Evolutionary conservation across 2,113 vertebrate species (phyloP).

Genomic region (Arothron firmamentum): DNA sequence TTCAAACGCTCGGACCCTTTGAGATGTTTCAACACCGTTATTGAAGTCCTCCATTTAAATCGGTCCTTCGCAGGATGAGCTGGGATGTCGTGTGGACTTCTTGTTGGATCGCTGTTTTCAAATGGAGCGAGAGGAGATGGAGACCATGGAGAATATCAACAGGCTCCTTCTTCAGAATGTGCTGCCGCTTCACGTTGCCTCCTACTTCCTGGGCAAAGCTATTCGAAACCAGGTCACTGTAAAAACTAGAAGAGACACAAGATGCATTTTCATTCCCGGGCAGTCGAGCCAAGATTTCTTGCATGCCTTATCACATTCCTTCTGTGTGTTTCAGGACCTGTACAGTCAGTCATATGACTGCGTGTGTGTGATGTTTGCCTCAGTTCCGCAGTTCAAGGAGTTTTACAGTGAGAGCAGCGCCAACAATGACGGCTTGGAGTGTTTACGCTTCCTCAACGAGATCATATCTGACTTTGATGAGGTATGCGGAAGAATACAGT

Average conservation of each 20-base stretch:
- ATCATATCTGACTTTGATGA: conserved; percentile 91
- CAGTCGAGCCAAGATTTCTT: too few relatives aligned
- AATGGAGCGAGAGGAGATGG: conserved; percentile 81
- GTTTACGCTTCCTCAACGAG: conserved; percentile 86
- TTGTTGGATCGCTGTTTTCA: conserved; percentile 82
- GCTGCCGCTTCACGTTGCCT: conserved; percentile 82
- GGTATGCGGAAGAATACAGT: conserved; percentile 58
- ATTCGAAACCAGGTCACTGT: conserved; percentile 78
- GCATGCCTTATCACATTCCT: too few relatives aligned
- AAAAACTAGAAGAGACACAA: not conserved
- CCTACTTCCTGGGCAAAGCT: conserved; percentile 83
- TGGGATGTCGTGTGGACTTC: conserved; percentile 85
- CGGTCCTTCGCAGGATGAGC: conserved; percentile 76
- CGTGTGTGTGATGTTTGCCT: conserved; percentile 90
- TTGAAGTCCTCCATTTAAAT: not conserved
- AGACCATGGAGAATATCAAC: conserved; percentile 87
- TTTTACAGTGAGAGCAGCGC: conserved; percentile 84
- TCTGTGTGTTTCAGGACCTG: conserved; percentile 75
- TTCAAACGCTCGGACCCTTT: not conserved
- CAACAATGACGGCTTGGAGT: conserved; percentile 85
- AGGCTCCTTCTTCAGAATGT: conserved; percentile 86
- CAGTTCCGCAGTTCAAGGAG: conserved; percentile 87
- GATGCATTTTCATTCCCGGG: not conserved
- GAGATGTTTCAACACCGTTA: not conserved
- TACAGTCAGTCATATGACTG: conserved; percentile 85